Evolutionary conservation across 2,113 vertebrate genomes (phyloP).

Genomic region (Oplegnathus fasciatus): DNA sequence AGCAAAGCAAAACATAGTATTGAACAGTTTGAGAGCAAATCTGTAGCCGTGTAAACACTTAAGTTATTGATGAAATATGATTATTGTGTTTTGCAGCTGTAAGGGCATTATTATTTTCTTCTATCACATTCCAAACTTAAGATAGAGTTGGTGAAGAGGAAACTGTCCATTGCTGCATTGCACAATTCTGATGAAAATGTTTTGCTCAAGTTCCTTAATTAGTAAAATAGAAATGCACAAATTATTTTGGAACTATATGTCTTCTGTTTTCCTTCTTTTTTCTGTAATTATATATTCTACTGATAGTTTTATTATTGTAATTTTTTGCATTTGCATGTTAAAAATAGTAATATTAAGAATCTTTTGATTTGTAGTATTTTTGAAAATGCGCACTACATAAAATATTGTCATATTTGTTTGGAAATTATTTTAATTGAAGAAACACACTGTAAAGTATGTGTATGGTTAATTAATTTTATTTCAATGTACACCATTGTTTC

Average conservation of each 20-base stretch:
- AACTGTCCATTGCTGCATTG: background rate
- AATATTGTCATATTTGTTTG: background rate
- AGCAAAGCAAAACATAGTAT: slow-evolving; percentile 12
- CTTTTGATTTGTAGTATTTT: slow-evolving; percentile 4
- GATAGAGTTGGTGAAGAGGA: background rate
- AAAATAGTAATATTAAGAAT: background rate
- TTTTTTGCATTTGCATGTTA: slow-evolving; percentile 3
- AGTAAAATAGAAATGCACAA: background rate
- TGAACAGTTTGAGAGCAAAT: background rate
- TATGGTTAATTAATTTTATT: slow-evolving; percentile 13
- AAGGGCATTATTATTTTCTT: background rate
- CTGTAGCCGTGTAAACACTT: background rate
- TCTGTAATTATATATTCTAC: background rate
- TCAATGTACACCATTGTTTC: background rate
- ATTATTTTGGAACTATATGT: background rate
- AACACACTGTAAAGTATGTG: background rate
- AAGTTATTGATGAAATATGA: background rate
- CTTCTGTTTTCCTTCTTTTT: background rate
- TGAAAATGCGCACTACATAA: background rate
- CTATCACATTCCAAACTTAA: slow-evolving; percentile 28
- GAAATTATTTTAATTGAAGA: slow-evolving; percentile 8
- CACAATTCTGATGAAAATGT: slow-evolving; percentile 4
- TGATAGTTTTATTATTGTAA: background rate
- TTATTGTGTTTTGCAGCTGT: slow-evolving; percentile 7
- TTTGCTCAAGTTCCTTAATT: slow-evolving; percentile 6